Base-by-base conservation (phyloP, 2,888 invertebrate species). In the Magallana nippona region DNA sequence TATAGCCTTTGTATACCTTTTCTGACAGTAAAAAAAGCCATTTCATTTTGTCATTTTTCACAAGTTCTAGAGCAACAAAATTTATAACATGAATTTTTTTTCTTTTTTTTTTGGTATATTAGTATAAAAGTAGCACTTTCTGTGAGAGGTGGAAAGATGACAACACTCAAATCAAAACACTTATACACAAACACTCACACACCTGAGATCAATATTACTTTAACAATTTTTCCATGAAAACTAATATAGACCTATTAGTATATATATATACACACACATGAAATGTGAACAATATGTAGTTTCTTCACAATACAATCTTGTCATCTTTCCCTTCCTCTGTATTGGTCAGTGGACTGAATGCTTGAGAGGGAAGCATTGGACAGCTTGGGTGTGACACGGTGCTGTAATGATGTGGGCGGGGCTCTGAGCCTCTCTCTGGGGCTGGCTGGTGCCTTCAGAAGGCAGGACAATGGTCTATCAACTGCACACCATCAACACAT, bases 401-500 rank as follows among this genome's bases (percentile, higher is more conserved):
- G 71, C 15, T n/a, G 60, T n/a, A 32, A 71, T 71, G 71, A 71
- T 22, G 71, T 71, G 71, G 71, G 27, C 3, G 71, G 71, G 27
- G 22, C 32, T 15, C 32, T 27, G 22, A 32, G 10, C 27, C 71
- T 15, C 71, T 22, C 5, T 32, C 27, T 13, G 13, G 15, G 71
- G 27, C 71, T 15, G 27, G 27, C 44, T 32, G 60, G 17, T 60
- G 60, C 60, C 71, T 27, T 63, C 27, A 13, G 32, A 27, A 22
- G 71, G 71, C 71, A 22, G 32, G 27, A 71, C 71, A 71, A 71
- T 71, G 71, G 71, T 10, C 27, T 22, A 71, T 71, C 27, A 22
- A 71, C 71, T 71, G 71, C 27, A 71, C 71, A 27, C 71, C 71
- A 71, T 71, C 55, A 55, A 78, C 55, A 78, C 78, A 10, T 79